Evolutionary conservation across 2,113 vertebrate species (phyloP).

Genomic region (Erythrocercus mccallii): DNA sequence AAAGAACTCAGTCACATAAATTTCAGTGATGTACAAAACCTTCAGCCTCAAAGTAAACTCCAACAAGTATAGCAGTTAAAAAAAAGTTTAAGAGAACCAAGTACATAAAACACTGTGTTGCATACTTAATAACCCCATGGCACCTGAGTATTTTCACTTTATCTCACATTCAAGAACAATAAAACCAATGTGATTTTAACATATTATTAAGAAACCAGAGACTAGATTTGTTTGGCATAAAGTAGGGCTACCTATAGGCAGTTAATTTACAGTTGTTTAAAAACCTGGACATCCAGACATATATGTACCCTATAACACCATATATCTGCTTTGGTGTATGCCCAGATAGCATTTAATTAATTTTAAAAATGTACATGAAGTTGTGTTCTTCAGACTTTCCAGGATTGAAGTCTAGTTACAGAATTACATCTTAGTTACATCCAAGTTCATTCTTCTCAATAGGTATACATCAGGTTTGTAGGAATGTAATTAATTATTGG

Average conservation of each 20-base stretch:
- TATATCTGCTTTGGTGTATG: neutral
- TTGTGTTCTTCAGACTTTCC: neutral
- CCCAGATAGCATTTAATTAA: neutral
- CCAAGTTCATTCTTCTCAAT: neutral
- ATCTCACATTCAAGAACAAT: neutral
- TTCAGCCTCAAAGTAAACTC: neutral
- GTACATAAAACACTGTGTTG: accelerated
- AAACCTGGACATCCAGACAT: neutral
- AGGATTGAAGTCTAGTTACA: neutral
- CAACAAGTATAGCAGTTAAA: neutral
- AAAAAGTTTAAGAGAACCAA: neutral
- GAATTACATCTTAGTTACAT: neutral
- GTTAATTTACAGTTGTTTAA: neutral
- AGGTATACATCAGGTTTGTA: neutral
- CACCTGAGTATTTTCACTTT: neutral
- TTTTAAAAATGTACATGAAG: neutral
- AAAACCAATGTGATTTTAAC: neutral
- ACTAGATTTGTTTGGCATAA: neutral
- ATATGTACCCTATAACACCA: neutral
- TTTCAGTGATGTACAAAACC: neutral
- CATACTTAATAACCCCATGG: neutral
- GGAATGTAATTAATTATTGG: neutral
- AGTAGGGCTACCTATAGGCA: neutral
- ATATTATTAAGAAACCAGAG: neutral
- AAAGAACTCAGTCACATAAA: neutral